Conservation (phyloP, 2,888 invertebrate genomes). For the Onthophagus sagittarius region DNA sequence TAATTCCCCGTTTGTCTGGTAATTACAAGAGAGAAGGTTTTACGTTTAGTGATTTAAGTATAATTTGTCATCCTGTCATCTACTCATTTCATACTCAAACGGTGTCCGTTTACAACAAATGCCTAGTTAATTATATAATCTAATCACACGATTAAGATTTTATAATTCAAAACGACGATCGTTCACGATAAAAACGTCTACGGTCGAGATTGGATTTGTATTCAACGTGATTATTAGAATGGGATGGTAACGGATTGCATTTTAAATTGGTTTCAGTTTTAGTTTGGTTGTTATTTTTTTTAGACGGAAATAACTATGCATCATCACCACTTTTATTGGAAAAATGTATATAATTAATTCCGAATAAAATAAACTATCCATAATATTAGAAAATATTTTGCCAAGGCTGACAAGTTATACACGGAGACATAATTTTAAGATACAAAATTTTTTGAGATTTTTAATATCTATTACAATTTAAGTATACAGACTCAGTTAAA, state of each 20-base stretch:
- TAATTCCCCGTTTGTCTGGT: not conserved
- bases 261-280: not conserved
- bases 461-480: too few species aligned
- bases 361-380: too few species aligned
- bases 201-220: not conserved
- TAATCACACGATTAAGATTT: slow-evolving; percentile 8
- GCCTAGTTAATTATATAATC: slow-evolving; percentile 7
- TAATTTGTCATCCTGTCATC: not conserved
- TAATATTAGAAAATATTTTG: too few species aligned
- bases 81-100: not conserved
- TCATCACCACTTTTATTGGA: not conserved
- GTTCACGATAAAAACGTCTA: not conserved
- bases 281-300: not conserved
- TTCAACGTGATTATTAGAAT: not conserved
- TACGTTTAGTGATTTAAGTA: not conserved
- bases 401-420: too few species aligned
- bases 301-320: not conserved
- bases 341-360: too few species aligned
- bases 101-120: slow-evolving; percentile 5
- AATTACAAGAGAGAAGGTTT: not conserved
- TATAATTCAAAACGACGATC: not conserved
- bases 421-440: too few species aligned
- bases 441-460: too few species aligned
- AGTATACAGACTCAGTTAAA: too few species aligned
- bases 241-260: not conserved